phyloP scores from a whole-genome alignment of 2,113 vertebrate genomes.

The Sander vitreus region DNA sequence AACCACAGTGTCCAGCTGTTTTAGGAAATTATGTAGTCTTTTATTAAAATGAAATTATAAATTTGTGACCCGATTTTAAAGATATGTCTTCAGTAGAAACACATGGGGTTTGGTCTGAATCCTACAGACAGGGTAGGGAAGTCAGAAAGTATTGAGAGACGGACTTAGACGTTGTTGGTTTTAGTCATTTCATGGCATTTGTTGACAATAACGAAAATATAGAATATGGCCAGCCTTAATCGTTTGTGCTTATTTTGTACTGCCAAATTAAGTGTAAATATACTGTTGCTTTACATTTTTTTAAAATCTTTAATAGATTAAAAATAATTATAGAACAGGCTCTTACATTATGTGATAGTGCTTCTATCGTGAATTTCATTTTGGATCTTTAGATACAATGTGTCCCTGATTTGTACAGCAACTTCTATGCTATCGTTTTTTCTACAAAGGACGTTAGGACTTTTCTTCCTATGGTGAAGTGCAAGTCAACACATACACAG shows the following conservation, averaged over 20 bases:
- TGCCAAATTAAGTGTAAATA: neutral
- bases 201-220: neutral
- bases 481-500: constrained; percentile 31
- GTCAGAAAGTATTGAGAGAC: neutral
- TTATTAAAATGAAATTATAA: neutral
- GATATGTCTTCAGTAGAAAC: neutral
- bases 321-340: constrained; percentile 2
- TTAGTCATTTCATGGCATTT: neutral
- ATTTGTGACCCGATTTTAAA: neutral
- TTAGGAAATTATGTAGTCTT: no score
- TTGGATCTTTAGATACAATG: neutral
- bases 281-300: neutral
- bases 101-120: no score
- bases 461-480: neutral
- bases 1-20: neutral
- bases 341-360: neutral
- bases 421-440: neutral
- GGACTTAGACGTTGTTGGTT: neutral
- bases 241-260: neutral
- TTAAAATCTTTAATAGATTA: neutral
- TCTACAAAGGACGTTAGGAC: neutral
- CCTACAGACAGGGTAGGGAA: neutral
- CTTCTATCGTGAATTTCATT: neutral
- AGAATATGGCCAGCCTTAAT: neutral
- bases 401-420: neutral